These are phyloP conservation scores for Sarcophaga rosellei DNA, from an alignment of 2,888 invertebrate genomes.

Conservation along the genomic window DNA sequence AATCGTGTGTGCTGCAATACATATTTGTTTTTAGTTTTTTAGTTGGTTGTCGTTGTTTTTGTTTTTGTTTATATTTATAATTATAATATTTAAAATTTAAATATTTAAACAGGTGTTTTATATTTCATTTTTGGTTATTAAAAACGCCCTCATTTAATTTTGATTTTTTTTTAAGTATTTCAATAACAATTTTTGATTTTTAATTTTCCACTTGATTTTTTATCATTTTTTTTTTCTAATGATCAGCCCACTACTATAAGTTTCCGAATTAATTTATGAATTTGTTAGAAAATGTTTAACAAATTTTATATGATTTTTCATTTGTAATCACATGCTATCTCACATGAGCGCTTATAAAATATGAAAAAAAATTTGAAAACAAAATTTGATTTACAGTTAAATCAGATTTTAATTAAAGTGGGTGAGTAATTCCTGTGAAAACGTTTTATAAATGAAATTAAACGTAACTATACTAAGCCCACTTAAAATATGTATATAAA, in stretches of 20 bases:
- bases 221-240: neutral
- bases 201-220: neutral
- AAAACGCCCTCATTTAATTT: constrained; percentile 28
- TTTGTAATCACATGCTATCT: neutral
- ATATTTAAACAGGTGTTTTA: constrained; percentile 49
- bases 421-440: no score
- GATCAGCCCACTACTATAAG: neutral
- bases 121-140: constrained; percentile 7
- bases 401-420: no score
- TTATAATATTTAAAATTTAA: neutral
- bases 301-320: constrained; percentile 9
- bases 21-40: constrained; percentile 14
- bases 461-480: no score
- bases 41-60: neutral
- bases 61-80: constrained; percentile 18
- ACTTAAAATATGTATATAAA: no score
- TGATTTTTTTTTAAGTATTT: constrained; percentile 5
- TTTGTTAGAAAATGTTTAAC: constrained; percentile 18
- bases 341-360: no score
- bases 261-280: constrained; percentile 8
- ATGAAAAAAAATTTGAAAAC: no score
- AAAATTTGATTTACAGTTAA: no score
- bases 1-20: constrained; percentile 5
- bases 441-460: no score
- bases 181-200: constrained; percentile 27